These are phyloP conservation scores for Chascanopsetta lugubris DNA, from an alignment of 2,113 vertebrate genomes.

Conservation along the genomic window DNA sequence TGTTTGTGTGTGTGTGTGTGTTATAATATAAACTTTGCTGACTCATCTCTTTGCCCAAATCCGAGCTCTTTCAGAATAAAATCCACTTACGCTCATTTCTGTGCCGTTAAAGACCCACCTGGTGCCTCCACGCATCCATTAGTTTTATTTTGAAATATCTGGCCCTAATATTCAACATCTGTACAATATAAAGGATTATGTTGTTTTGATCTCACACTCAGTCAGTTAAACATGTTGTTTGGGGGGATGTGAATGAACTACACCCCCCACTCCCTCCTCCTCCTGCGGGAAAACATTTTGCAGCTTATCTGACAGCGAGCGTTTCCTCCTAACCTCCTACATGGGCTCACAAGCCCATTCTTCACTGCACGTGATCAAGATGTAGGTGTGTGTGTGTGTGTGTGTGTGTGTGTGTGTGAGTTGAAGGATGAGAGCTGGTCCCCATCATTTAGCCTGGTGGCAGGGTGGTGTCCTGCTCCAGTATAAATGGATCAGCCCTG, in stretches of 20 bases:
- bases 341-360: not conserved
- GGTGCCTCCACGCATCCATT: not conserved
- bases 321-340: not conserved
- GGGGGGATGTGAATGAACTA: not conserved
- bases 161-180: too few species aligned
- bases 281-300: not conserved
- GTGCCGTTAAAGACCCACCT: not conserved
- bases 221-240: not conserved
- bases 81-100: not conserved
- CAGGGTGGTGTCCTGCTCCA: slow-evolving; percentile 17
- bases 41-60: not conserved
- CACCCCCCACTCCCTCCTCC: not conserved
- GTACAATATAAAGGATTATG: too few species aligned
- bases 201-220: not conserved
- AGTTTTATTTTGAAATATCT: too few species aligned
- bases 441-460: slow-evolving; percentile 43
- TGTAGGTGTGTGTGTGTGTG: slow-evolving; percentile 1
- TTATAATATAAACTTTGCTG: too few species aligned
- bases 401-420: not conserved
- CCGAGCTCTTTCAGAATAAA: not conserved
- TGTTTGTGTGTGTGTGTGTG: not conserved
- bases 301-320: not conserved
- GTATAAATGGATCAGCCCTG: slow-evolving; percentile 49
- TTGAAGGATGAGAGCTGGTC: slow-evolving; percentile 47
- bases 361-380: not conserved